Conservation (phyloP, 2,113 vertebrate genomes). For the Mustela nigripes region DNA sequence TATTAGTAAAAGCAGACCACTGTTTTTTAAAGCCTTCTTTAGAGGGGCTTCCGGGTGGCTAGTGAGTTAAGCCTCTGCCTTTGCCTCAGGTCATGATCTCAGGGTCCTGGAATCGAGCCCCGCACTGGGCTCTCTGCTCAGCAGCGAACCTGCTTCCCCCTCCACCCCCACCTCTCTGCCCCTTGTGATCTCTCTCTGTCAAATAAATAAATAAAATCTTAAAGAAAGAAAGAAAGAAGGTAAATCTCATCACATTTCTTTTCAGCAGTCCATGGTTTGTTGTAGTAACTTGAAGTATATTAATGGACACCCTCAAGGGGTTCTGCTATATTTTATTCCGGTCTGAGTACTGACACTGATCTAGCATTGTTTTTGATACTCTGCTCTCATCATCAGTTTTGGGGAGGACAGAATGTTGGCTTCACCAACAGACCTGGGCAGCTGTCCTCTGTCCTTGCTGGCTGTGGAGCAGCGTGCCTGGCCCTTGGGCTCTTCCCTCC, state of each 20-base stretch:
- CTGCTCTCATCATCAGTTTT: not conserved
- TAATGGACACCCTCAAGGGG: accelerated
- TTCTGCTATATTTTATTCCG: accelerated
- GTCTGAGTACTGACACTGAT: not conserved
- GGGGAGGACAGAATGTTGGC: not conserved
- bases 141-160: no score
- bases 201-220: no score
- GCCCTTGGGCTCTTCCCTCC: not conserved
- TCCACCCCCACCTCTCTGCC: no score
- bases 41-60: not conserved
- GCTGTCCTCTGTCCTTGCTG: not conserved
- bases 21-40: not conserved
- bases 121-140: no score
- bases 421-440: accelerated
- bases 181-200: no score
- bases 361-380: not conserved
- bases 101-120: no score
- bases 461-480: not conserved
- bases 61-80: no score
- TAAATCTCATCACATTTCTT: not conserved
- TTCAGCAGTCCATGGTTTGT: not conserved
- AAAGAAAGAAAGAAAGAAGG: not conserved
- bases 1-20: no score
- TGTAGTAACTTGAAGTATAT: accelerated
- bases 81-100: no score